Evolutionary conservation across 1,140 invertebrate genomes (phyloP).

Genomic region (Drosophila asahinai): DNA sequence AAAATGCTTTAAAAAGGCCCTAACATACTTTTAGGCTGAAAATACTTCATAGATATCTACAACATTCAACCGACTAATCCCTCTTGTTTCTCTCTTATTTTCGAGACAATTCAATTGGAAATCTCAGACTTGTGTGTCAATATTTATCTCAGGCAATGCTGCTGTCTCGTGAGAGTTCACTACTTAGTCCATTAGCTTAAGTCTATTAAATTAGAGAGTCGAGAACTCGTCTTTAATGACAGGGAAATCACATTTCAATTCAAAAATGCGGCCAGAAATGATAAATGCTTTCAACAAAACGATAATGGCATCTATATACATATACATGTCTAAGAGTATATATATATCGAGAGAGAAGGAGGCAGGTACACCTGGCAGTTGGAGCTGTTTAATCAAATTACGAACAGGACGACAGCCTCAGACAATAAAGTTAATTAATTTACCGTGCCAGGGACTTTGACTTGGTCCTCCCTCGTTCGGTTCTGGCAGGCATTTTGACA

Average conservation of each 20-base stretch:
- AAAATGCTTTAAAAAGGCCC: not conserved
- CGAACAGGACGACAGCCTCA: conserved; percentile 28
- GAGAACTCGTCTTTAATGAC: conserved; percentile 12
- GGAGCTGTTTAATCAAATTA: conserved; percentile 75
- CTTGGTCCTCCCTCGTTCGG: conserved; percentile 13
- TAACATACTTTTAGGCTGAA: conserved; percentile 5
- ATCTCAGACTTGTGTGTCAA: not conserved
- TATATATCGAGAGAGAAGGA: not conserved
- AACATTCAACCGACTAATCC: not conserved
- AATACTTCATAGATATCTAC: accelerated
- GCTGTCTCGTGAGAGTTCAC: not conserved
- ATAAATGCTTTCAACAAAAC: conserved; percentile 62
- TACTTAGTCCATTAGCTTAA: conserved; percentile 51
- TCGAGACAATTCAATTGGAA: not conserved
- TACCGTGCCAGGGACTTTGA: conserved; percentile 49
- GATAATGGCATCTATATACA: conserved; percentile 35
- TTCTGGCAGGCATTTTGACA: conserved; percentile 31
- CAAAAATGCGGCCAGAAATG: conserved; percentile 38
- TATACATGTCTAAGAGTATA: not conserved
- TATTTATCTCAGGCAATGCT: conserved; percentile 13
- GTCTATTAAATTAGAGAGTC: conserved; percentile 52
- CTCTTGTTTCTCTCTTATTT: not conserved
- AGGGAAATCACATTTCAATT: conserved; percentile 1
- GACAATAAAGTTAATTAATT: conserved; percentile 81
- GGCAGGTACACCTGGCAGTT: conserved; percentile 24